A percentile compares a stretch with the other conserved stretches of the same genome.
These are phyloP conservation scores for Characodon lateralis DNA, from an alignment of 2,797 vertebrate species.

Conservation along the genomic window DNA sequence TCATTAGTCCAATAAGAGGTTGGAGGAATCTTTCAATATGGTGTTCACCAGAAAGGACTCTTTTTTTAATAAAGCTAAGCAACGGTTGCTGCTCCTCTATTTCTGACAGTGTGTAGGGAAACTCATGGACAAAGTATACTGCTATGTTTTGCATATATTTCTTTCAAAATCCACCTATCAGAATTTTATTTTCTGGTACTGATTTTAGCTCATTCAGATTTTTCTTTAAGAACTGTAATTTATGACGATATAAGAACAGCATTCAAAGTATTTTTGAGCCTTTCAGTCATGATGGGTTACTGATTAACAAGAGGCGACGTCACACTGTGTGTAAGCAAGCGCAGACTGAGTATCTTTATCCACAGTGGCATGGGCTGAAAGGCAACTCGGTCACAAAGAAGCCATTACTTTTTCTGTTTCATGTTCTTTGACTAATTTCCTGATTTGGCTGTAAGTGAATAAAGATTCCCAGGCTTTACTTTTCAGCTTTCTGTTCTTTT, in stretches of 20 bases:
- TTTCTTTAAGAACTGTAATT: not conserved
- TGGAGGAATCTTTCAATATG: slow-evolving; percentile 70
- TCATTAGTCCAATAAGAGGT: slow-evolving; percentile 78
- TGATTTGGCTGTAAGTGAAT: too few relatives aligned
- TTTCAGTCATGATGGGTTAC: not conserved
- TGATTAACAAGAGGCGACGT: not conserved
- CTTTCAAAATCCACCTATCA: not conserved
- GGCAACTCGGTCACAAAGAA: not conserved
- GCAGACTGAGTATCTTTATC: not conserved
- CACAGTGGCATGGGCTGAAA: not conserved
- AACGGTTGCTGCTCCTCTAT: slow-evolving; percentile 43
- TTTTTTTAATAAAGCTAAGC: slow-evolving; percentile 48
- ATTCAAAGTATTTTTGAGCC: not conserved
- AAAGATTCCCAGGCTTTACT: not conserved
- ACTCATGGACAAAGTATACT: slow-evolving; percentile 45
- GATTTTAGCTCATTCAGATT: not conserved
- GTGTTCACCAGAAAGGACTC: slow-evolving; percentile 65
- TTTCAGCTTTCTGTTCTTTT: not conserved
- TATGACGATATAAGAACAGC: not conserved
- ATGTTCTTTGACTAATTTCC: not conserved
- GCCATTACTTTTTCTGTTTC: not conserved
- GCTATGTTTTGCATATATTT: slow-evolving; percentile 42
- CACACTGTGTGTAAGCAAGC: not conserved
- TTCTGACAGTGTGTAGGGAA: slow-evolving; percentile 15
- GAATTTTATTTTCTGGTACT: not conserved